Conservation (phyloP, 2,888 invertebrate genomes). For the Agrotis segetum region DNA sequence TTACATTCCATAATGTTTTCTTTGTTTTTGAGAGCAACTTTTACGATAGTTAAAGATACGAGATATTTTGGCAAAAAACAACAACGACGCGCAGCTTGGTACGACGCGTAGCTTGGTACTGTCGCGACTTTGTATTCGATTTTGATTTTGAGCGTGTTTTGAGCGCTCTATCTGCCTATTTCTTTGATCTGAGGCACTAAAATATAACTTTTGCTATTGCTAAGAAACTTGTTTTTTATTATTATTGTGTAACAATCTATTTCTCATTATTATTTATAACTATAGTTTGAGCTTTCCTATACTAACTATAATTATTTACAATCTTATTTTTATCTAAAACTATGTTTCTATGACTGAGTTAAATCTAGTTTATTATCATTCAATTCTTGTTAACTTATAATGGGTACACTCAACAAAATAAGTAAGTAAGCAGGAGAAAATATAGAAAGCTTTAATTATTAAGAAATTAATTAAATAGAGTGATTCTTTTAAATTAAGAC, state of each 20-base stretch:
- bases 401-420: background rate
- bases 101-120: no score
- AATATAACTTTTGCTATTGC: constrained; percentile 4
- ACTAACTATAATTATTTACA: constrained; percentile 41
- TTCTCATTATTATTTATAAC: constrained; percentile 16
- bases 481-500: no score
- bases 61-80: no score
- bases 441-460: background rate
- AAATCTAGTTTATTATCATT: constrained; percentile 41
- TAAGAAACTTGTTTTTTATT: constrained; percentile 9
- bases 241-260: constrained; percentile 30
- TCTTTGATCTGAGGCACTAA: no score
- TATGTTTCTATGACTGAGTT: constrained; percentile 26
- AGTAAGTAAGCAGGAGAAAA: background rate
- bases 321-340: constrained; percentile 17
- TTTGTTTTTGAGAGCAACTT: no score
- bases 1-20: no score
- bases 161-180: no score
- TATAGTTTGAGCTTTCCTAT: constrained; percentile 53
- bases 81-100: no score
- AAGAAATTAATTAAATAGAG: background rate
- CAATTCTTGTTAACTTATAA: background rate
- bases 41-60: no score
- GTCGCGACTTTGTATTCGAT: no score
- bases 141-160: no score